Percentiles rank a stretch among this genome's conserved stretches.
Conservation (phyloP, 2,797 vertebrate species). For the Eleutherodactylus coqui region DNA sequence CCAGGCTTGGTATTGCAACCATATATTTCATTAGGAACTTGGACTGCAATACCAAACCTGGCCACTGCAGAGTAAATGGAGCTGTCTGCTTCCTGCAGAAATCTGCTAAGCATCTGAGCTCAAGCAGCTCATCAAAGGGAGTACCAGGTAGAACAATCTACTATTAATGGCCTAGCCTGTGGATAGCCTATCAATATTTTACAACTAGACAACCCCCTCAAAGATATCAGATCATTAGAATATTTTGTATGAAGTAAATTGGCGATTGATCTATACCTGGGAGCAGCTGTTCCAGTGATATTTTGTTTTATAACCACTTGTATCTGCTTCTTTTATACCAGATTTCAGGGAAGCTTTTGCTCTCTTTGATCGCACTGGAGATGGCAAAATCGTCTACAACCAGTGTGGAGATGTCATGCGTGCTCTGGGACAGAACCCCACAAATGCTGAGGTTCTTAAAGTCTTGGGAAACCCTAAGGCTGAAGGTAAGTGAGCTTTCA, state of each 20-base stretch:
- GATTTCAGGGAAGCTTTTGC: constrained; percentile 95
- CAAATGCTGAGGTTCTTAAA: constrained; percentile 92
- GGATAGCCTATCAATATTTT: no score
- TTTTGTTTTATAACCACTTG: not conserved
- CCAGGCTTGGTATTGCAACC: no score
- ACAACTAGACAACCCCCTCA: no score
- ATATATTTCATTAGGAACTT: no score
- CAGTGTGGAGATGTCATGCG: constrained; percentile 93
- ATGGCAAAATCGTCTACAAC: constrained; percentile 90
- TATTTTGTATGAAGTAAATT: not conserved
- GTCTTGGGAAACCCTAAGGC: constrained; percentile 91
- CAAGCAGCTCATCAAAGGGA: no score
- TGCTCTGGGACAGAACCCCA: constrained; percentile 90
- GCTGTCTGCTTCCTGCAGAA: no score
- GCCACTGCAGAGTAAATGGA: no score
- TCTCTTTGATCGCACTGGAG: constrained; percentile 90
- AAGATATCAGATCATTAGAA: no score
- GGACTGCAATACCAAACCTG: no score
- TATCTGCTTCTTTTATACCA: constrained; percentile 67
- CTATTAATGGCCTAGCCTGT: no score
- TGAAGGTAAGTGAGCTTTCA: constrained; percentile 78
- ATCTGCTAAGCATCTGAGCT: no score
- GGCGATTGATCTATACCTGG: not conserved
- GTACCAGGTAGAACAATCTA: no score
- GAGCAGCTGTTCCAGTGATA: not conserved